phyloP scores from a whole-genome alignment of 2,797 vertebrate species.

The Cynopterus sphinx region DNA sequence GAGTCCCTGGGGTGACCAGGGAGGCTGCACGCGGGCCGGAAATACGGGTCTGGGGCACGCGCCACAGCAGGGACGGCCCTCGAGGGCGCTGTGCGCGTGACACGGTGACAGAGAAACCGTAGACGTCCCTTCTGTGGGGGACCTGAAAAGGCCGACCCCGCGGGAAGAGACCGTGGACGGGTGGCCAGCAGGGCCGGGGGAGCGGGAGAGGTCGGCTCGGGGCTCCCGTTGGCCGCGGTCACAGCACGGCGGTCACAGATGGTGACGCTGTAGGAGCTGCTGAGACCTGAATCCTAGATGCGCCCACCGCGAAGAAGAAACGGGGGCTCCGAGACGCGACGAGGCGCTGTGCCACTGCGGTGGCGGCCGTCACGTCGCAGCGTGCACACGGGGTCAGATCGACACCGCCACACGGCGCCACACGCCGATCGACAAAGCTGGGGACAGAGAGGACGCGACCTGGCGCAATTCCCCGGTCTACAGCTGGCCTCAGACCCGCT shows the following conservation, averaged over 20 bases:
- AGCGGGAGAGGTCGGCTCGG: accelerated
- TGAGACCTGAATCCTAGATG: not conserved
- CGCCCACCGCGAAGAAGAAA: not conserved
- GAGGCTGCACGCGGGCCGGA: not conserved
- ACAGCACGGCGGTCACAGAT: not conserved
- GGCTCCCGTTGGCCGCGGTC: no score
- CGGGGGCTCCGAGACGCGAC: not conserved
- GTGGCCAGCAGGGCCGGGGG: not conserved
- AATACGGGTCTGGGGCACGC: accelerated
- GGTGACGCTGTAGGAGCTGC: no score
- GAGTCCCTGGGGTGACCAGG: not conserved
- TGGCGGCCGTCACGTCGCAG: not conserved
- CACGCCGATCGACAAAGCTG: no score
- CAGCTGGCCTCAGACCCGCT: not conserved
- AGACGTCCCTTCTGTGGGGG: accelerated
- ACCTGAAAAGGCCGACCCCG: not conserved
- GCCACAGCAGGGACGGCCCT: not conserved
- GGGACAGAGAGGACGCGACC: accelerated
- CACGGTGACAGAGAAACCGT: not conserved
- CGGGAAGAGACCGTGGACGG: not conserved
- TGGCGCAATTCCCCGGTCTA: accelerated
- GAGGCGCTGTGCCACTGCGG: not conserved
- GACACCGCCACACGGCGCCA: no score
- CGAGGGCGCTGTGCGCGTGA: not conserved
- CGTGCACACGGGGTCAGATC: not conserved